These are phyloP conservation scores for Sphaerophoria rueppellii DNA, from an alignment of 2,888 invertebrate genomes.

Conservation along the genomic window DNA sequence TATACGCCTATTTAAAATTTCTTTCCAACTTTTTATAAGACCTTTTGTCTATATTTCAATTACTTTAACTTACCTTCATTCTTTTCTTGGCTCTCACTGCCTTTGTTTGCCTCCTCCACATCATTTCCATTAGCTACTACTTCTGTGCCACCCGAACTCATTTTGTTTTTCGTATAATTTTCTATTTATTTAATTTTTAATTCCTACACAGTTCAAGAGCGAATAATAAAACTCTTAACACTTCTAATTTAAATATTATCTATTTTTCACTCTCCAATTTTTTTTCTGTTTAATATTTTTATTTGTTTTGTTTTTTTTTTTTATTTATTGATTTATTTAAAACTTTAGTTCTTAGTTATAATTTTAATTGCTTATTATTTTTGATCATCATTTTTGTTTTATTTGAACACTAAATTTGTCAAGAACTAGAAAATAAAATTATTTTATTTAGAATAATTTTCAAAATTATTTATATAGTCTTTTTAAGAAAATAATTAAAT, in stretches of 20 bases:
- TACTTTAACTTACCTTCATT: constrained; percentile 52
- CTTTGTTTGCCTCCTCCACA: constrained; percentile 59
- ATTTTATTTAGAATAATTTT: background rate
- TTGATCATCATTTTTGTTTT: constrained; percentile 33
- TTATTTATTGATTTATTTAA: background rate
- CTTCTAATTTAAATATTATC: no score
- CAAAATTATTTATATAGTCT: no score
- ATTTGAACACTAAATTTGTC: constrained; percentile 17
- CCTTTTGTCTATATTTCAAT: no score
- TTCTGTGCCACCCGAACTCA: constrained; percentile 61
- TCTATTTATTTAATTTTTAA: no score
- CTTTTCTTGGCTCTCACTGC: constrained; percentile 42
- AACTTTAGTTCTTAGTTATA: background rate
- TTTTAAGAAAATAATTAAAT: no score
- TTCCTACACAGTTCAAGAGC: no score
- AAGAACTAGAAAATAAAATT: background rate
- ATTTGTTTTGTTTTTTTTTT: background rate
- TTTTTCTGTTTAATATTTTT: background rate
- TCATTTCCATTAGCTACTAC: constrained; percentile 44
- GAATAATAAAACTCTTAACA: no score
- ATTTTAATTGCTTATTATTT: constrained; percentile 33
- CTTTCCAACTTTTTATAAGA: no score
- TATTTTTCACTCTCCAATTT: constrained; percentile 15
- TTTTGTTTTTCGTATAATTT: constrained; percentile 16
- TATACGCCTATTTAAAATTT: no score